Percentiles rank a stretch among this genome's conserved stretches.
Evolutionary conservation across 2,113 vertebrate species (phyloP).

Genomic region (Pseudorasbora parva): DNA sequence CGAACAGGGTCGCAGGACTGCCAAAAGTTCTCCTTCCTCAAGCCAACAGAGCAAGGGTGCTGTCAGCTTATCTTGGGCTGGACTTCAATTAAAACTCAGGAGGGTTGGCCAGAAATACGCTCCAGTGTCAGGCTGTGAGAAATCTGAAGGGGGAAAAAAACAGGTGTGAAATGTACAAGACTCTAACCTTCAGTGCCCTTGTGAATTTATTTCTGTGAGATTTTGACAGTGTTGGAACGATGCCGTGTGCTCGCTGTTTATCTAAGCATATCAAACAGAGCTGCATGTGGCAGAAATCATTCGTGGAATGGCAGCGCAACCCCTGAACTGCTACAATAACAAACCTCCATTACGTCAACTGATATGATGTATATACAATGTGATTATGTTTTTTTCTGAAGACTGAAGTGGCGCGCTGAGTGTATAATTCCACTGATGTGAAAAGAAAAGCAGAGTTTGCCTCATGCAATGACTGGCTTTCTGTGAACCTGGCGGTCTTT

Average conservation of each 20-base stretch:
- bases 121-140: slow-evolving; percentile 13
- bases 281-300: slow-evolving; percentile 36
- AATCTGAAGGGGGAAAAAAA: slow-evolving; percentile 4
- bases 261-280: slow-evolving; percentile 45
- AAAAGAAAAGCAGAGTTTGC: slow-evolving; percentile 43
- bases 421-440: slow-evolving; percentile 38
- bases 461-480: slow-evolving; percentile 20
- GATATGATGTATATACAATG: slow-evolving; percentile 47
- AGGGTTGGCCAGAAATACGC: slow-evolving; percentile 56
- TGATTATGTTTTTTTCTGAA: slow-evolving; percentile 27
- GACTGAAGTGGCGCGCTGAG: background rate
- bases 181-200: slow-evolving; percentile 46
- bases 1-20: slow-evolving; percentile 71
- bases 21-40: slow-evolving; percentile 81
- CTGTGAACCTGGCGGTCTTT: slow-evolving; percentile 9
- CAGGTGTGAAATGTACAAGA: slow-evolving; percentile 41
- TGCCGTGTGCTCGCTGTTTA: slow-evolving; percentile 35
- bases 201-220: slow-evolving; percentile 42
- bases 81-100: slow-evolving; percentile 70
- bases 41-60: slow-evolving; percentile 75
- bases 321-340: slow-evolving; percentile 43
- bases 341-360: slow-evolving; percentile 46
- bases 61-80: slow-evolving; percentile 70
- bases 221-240: slow-evolving; percentile 46
- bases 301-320: slow-evolving; percentile 12